Evolutionary conservation across 2,888 invertebrate species (phyloP), one percentile per base, ranked within the genome.

Genomic region (Crocallis elinguaria): DNA sequence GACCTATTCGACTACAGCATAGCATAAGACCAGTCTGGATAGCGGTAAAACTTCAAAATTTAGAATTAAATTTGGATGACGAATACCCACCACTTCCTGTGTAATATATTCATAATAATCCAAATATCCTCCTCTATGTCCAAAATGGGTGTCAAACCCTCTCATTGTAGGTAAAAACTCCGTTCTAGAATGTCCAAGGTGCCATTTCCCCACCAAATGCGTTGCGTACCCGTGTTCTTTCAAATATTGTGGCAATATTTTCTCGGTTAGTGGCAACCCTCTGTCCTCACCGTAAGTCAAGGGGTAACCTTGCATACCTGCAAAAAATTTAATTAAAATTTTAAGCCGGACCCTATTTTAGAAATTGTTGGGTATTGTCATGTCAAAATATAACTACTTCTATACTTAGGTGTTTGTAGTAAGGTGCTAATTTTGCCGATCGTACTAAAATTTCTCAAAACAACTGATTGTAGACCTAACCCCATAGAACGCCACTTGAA

Each of bases 121-220:
- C 50, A 96, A 94, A 62, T 93, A 94, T 1, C 96, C 97, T 54
- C 94, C 95, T 92, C 96, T 95, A 75, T 97, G 97, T 1, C 98
- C 98, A 73, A 94, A 96, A 77, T 97, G 96, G 19, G 94, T 93
- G 68, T 96, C 95, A 73, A 97, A 98, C 2, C 97, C 97, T 25
- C 97, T 92, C 55, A 86, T 84, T 0, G 93, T 93, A 0, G 97
- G 97, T 4, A 95, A 93, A 73, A 93, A 94, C 57, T 91, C 84
- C 41, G 69, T 65, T 1, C 88, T 89, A 1, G 88, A 79, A 45
- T 74, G 73, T 0, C 96, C 96, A 44, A 95, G 86, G 68, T 94
- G 93, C 97, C 97, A 97, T 88, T 97, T 97, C 9, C 97, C 97
- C 9, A 97, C 93, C 27, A 95, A 94, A 75, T 95, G 95, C 0